Percentiles rank a stretch among this genome's conserved stretches.
These are phyloP conservation scores for Micrastur ruficollis DNA, from an alignment of 2,797 vertebrate genomes.

Conservation along the genomic window DNA sequence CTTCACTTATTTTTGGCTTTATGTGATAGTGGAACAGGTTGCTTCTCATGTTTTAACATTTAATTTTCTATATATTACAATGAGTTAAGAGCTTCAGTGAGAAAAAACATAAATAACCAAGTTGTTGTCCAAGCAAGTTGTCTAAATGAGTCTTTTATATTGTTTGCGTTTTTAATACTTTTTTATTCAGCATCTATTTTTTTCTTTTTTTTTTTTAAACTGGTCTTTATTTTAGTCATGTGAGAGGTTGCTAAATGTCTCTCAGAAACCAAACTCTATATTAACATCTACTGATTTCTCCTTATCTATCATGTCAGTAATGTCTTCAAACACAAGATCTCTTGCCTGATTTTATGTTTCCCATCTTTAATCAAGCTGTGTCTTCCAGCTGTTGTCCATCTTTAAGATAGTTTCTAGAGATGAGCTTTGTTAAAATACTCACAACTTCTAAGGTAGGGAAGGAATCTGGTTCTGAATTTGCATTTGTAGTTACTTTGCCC, in stretches of 20 bases:
- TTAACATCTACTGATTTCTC: conserved; percentile 53
- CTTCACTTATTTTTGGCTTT: neutral
- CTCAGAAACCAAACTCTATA: neutral
- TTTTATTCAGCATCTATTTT: neutral
- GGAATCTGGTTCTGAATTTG: neutral
- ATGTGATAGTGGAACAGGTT: neutral
- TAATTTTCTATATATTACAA: neutral
- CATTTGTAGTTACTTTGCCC: neutral
- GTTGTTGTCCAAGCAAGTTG: neutral
- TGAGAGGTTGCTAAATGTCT: conserved; percentile 8
- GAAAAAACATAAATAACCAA: neutral
- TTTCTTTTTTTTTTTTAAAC: neutral
- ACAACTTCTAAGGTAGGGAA: neutral
- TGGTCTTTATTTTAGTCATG: neutral
- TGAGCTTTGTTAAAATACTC: neutral
- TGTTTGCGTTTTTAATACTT: neutral
- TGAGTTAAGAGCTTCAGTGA: neutral
- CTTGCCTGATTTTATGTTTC: conserved; percentile 38
- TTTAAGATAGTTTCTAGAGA: neutral
- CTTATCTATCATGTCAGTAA: conserved; percentile 51
- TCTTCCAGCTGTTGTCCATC: conserved; percentile 51
- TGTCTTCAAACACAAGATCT: conserved; percentile 43
- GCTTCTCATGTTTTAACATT: neutral
- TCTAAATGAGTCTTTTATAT: neutral
- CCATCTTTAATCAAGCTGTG: conserved; percentile 59